A percentile compares a stretch with the other conserved stretches of the same genome.
phyloP scores from a whole-genome alignment of 2,113 vertebrate species.

The Cepphus grylle region DNA sequence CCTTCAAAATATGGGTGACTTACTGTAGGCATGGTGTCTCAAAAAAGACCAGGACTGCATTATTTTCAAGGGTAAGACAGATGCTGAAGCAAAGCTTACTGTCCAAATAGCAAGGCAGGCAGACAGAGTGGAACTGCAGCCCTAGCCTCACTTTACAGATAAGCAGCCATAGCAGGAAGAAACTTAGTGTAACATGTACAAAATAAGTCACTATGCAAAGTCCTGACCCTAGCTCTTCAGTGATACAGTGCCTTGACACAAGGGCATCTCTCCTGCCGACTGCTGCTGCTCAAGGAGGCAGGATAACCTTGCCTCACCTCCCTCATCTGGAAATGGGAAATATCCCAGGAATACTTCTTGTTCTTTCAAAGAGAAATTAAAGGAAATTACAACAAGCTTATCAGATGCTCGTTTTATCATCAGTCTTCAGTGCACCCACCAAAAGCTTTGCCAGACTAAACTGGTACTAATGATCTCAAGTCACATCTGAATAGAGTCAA shows the following conservation, averaged over 20 bases:
- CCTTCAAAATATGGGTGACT: not conserved
- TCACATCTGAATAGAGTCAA: not conserved
- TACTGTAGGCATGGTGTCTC: not conserved
- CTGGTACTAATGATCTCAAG: not conserved
- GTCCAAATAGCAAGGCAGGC: not conserved
- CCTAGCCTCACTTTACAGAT: not conserved
- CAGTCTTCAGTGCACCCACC: not conserved
- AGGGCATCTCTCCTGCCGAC: not conserved
- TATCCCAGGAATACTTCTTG: not conserved
- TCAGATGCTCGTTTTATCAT: not conserved
- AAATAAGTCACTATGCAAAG: not conserved
- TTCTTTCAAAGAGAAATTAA: not conserved
- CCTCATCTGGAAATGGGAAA: not conserved
- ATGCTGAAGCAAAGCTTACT: not conserved
- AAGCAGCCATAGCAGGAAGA: not conserved
- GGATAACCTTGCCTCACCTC: not conserved
- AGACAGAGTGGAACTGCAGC: not conserved
- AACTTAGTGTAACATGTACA: not conserved
- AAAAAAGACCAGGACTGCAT: not conserved
- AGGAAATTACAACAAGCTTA: not conserved
- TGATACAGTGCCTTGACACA: not conserved
- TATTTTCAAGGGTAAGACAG: not conserved
- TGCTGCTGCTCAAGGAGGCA: not conserved
- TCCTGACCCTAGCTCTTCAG: not conserved
- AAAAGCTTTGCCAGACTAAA: not conserved